Evolutionary conservation across 2,113 vertebrate species (phyloP).

Genomic region (Nothobranchius furzeri): DNA sequence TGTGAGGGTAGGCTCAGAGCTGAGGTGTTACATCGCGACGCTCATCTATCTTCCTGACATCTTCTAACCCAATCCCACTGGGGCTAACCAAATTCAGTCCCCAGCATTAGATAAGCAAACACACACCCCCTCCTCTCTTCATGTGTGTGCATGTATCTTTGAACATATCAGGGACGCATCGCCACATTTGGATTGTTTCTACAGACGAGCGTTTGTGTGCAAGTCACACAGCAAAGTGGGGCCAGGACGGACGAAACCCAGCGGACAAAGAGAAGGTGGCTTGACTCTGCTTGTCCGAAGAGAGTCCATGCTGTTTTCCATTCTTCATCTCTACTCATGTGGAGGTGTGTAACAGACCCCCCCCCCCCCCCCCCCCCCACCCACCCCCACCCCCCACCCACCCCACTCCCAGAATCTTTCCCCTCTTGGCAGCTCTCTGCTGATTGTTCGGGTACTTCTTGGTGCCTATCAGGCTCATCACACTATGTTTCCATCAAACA

Average conservation of each 20-base stretch:
- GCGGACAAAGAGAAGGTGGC: constrained; percentile 54
- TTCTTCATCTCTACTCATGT: constrained; percentile 10
- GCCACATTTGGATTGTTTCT: constrained; percentile 63
- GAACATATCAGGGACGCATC: constrained; percentile 55
- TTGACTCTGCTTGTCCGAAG: constrained; percentile 47
- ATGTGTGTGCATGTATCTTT: constrained; percentile 40
- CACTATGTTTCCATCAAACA: constrained; percentile 79
- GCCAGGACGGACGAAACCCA: constrained; percentile 26
- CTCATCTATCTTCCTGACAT: constrained; percentile 86
- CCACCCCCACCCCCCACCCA: background rate
- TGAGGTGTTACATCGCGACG: constrained; percentile 72
- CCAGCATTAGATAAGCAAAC: constrained; percentile 83
- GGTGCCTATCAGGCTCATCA: constrained; percentile 70
- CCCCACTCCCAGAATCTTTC: background rate
- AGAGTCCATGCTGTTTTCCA: constrained; percentile 47
- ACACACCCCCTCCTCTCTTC: constrained; percentile 51
- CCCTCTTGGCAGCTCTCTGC: constrained; percentile 58
- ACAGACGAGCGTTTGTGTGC: constrained; percentile 63
- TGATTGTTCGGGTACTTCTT: constrained; percentile 70
- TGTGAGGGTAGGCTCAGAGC: constrained; percentile 59
- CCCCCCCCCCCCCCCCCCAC: too few species aligned
- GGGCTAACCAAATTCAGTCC: constrained; percentile 84
- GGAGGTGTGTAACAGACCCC: too few species aligned
- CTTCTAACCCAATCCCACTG: constrained; percentile 83
- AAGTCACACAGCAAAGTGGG: constrained; percentile 64